Evolutionary conservation across 1,140 invertebrate species (phyloP).

Genomic region (Drosophila equinoxialis): DNA sequence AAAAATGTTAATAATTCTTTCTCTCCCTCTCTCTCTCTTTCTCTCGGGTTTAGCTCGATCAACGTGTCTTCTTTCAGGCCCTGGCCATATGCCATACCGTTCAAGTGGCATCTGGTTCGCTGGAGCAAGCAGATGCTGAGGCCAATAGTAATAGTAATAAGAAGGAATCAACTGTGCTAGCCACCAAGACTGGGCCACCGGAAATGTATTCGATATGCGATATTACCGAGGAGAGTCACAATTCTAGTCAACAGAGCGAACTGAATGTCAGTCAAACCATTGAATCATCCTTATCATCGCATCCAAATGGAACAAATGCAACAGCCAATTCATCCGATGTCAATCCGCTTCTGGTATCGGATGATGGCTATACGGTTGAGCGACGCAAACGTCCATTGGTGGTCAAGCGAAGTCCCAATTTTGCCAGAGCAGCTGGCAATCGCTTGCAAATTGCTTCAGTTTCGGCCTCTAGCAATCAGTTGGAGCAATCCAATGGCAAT

Average conservation of each 20-base stretch:
- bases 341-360: conserved; percentile 65
- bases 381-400: conserved; percentile 72
- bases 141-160: conserved; percentile 10
- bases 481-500: conserved; percentile 35
- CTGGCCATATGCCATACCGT: conserved; percentile 92
- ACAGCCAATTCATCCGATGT: conserved; percentile 62
- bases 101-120: conserved; percentile 84
- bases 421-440: conserved; percentile 46
- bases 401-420: conserved; percentile 76
- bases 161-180: conserved; percentile 23
- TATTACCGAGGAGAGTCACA: conserved; percentile 79
- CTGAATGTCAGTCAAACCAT: conserved; percentile 62
- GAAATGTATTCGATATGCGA: conserved; percentile 77
- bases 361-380: conserved; percentile 61
- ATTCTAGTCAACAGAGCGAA: conserved; percentile 78
- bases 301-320: conserved; percentile 57
- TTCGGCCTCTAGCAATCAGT: not conserved
- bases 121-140: conserved; percentile 29
- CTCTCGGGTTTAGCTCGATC: conserved; percentile 17
- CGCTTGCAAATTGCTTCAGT: conserved; percentile 22
- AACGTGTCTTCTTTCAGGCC: conserved; percentile 84
- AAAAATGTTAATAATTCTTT: too few relatives aligned
- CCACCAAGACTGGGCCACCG: conserved; percentile 57
- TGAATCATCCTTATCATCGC: conserved; percentile 66
- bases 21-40: too few relatives aligned